Evolutionary conservation across 2,113 vertebrate genomes (phyloP), one percentile per base, ranked within the genome.

Genomic region (Elephantulus edwardii): DNA sequence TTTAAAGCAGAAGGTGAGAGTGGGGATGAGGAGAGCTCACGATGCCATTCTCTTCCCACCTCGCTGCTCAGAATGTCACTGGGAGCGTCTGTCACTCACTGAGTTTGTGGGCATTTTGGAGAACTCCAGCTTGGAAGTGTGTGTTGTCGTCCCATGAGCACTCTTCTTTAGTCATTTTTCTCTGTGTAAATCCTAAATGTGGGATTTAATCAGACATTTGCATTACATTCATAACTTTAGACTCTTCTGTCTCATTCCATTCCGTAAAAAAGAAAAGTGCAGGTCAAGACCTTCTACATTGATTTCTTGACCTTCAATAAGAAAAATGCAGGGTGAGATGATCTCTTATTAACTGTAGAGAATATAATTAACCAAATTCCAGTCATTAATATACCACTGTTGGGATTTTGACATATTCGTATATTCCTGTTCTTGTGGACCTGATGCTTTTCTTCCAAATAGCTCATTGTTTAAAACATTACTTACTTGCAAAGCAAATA

Each of bases 401-500:
- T 70, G 62, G 48, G 70, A 38, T 72, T 56, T 75, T 72, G 50
- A 42, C 68, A 46, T 44, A 83, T 8, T 86, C 40, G 42, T 40
- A 58, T 33, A 88, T n/a, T 60, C 84, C 17, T 54, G 28, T 76
- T 70, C 35, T 33, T 68, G 26, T 3, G 42, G 22, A 89, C 60
- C 66, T 66, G 46, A 71, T 91, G 76, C 80, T 83, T 83, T 92
- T 92, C 66, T 77, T 90, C 42, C 14, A 0, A 70, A 88, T 64
- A 62, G 75, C 52, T 90, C 24, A 11, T 87, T 91, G 24, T 89
- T 89, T 92, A 85, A 96, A 44, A 72, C 58, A 44, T 40, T 81
- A 72, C 52, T 88, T 89, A 64, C 24, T 86, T 85, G 84, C 70
- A 74, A 77, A 79, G 38, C 33, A 88, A 88, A 22, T 54, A 93